Evolutionary conservation across 1,140 invertebrate species (phyloP).

Genomic region (Zaprionus taronus): DNA sequence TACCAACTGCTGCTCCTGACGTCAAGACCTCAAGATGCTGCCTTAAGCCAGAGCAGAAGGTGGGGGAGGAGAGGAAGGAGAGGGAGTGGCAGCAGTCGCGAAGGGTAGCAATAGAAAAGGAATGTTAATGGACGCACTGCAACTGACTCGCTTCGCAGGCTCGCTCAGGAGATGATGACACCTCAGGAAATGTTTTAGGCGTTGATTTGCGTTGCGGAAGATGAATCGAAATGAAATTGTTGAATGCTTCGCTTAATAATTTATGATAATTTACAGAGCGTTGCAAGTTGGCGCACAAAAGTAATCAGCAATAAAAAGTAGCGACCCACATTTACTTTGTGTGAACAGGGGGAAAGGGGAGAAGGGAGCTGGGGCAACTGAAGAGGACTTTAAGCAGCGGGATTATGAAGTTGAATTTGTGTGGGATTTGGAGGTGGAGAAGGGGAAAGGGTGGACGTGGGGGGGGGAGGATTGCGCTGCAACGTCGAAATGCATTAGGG

Average conservation of each 20-base stretch:
- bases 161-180: conserved; percentile 41
- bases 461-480: background rate
- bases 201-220: conserved; percentile 40
- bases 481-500: conserved; percentile 27
- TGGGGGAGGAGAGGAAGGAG: background rate
- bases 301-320: conserved; percentile 51
- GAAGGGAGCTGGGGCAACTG: background rate
- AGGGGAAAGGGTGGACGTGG: background rate
- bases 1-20: conserved; percentile 64
- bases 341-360: background rate
- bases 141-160: conserved; percentile 9
- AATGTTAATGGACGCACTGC: conserved; percentile 34
- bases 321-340: conserved; percentile 30
- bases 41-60: background rate
- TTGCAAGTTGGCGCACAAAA: conserved; percentile 21
- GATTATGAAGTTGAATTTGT: conserved; percentile 61
- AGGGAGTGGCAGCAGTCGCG: background rate
- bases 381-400: conserved; percentile 52
- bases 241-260: conserved; percentile 33
- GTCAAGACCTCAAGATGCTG: conserved; percentile 24
- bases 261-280: conserved; percentile 32
- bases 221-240: conserved; percentile 21
- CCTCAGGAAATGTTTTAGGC: conserved; percentile 61
- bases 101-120: background rate
- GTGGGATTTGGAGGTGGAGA: background rate